Base-by-base conservation (phyloP, 2,113 vertebrate genomes). In the Oxygymnocypris stewartii region DNA sequence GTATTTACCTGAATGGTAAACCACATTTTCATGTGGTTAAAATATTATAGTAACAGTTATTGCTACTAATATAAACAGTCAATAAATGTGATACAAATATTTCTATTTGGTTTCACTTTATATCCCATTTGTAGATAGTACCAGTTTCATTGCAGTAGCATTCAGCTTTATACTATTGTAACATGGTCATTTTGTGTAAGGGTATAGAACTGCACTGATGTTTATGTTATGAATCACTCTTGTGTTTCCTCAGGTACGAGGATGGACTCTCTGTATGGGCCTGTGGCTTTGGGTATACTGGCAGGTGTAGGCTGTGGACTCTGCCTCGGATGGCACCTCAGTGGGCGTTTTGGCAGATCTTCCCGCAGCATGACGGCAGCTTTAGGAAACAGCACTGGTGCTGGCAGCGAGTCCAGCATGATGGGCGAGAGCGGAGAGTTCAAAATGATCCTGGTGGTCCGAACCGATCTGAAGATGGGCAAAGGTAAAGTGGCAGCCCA, bases 401-500 rank as follows among this genome's bases (percentile, higher is more conserved):
- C 57, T 0, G 89, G 88, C 31, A 86, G 40, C 0, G 95, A 97
- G 86, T 65, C 93, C 0, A 94, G 90, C n/a, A 13, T 95, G 83
- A 95, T 99, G 95, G 97, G 96, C 8, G 97, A 99, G 67, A 92
- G 94, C 0, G 97, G 97, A 0, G 97, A 98, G 87, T 96, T 96
- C 91, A 99, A 99, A 92, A 95, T 99, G 97, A 94, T 99, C 28
- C 92, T 99, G 54, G 90, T 98, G 0, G 97, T 99, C 76, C 95
- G 97, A 37, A 97, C 93, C 0, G 97, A 99, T 90, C 89, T 99
- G 85, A 99, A 98, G 92, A 99, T 99, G 98, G 97, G 97, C 0
- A 99, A 98, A 88, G 98, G 98, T 0, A 99, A 99, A 89, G 97
- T 97, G 0, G 97, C 98, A 0, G 97, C 97, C 0, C 98, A 99